Evolutionary conservation across 2,113 vertebrate species (phyloP), one percentile per base, ranked within the genome.

Genomic region (Orycteropus afer): DNA sequence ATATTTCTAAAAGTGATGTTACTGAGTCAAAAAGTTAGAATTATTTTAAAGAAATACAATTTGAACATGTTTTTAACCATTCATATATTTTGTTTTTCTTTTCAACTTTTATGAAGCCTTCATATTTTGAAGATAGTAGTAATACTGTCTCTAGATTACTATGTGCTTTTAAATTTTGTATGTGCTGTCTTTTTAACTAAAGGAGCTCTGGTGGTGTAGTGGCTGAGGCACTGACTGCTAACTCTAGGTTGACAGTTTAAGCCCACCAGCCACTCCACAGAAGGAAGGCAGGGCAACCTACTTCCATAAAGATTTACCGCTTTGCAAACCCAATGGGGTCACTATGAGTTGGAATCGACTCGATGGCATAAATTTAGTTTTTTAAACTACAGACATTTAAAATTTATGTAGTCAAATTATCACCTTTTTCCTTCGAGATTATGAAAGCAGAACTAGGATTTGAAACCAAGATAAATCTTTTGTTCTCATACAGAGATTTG

Each of bases 31-130:
- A 3, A 3, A 57, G 18, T 57, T 57, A 5, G 55, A n/a, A n/a
- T n/a, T n/a, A n/a, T n/a, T n/a, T n/a, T 37, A 94, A 81, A 59
- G 32, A 23, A 74, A 94, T 65, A 51, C 22, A 76, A 79, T 74
- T 76, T 79, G 73, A 67, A 84, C 82, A 65, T 73, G 12, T 53
- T 59, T 73, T 5, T 89, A 53, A 15, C 42, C 55, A 63, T 65
- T 96, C 71, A 18, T 78, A 47, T 49, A 84, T 84, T 79, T 45
- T 91, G 6, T 74, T 76, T 83, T 91, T 73, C n/a, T 81, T 29
- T 49, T 59, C 18, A 67, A 12, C 20, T 22, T 82, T 74, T 27
- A 34, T 34, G 59, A 77, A 47, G 27, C 34, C 20, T 40, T 92
- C 59, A 32, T 40, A 27, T 81, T 53, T 73, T 71, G 37, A 76